Percentiles rank a stretch among this genome's conserved stretches.
Evolutionary conservation across 2,113 vertebrate genomes (phyloP).

Genomic region (Onychorhynchus coronatus): DNA sequence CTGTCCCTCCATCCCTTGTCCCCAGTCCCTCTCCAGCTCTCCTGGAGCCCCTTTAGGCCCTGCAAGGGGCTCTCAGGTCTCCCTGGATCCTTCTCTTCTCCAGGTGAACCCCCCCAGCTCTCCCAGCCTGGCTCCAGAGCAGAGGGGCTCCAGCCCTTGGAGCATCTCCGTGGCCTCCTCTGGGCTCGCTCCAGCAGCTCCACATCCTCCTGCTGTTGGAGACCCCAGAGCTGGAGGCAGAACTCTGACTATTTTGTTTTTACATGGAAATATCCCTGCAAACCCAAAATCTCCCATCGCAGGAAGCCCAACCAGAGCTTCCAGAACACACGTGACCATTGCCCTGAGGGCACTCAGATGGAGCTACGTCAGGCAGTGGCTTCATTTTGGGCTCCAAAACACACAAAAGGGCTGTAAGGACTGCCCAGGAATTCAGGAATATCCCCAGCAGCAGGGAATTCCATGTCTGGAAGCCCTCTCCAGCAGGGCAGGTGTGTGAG

Average conservation of each 20-base stretch:
- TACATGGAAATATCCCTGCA: neutral
- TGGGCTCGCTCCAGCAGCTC: neutral
- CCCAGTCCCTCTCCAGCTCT: neutral
- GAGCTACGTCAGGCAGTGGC: neutral
- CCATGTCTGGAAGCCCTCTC: neutral
- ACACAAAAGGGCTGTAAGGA: neutral
- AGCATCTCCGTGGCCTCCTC: neutral
- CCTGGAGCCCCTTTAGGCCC: neutral
- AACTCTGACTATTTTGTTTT: neutral
- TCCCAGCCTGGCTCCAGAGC: neutral
- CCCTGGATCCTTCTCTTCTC: neutral
- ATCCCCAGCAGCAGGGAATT: neutral
- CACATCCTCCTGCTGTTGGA: neutral
- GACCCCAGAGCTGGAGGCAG: neutral
- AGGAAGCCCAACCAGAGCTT: neutral
- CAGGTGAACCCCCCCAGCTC: neutral
- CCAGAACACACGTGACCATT: neutral
- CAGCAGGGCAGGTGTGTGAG: neutral
- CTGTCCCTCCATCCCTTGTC: neutral
- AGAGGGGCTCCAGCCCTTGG: neutral
- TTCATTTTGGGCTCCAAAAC: neutral
- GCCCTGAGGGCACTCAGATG: neutral
- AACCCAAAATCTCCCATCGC: neutral
- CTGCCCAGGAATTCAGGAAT: neutral
- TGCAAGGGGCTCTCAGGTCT: neutral